These are phyloP conservation scores for Pogona vitticeps DNA, from an alignment of 2,113 vertebrate species.

Conservation along the genomic window DNA sequence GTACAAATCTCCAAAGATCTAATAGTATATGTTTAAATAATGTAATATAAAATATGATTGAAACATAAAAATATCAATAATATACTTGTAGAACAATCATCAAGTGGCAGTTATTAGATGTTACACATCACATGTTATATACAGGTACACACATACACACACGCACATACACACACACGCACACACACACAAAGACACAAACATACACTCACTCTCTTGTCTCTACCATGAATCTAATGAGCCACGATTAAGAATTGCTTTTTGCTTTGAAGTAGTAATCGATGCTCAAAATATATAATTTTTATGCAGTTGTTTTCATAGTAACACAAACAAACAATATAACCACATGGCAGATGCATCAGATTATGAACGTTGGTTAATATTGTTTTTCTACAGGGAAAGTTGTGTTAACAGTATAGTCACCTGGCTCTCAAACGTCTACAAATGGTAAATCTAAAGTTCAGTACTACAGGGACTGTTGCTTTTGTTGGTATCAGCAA, in stretches of 20 bases:
- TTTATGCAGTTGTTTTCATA: slow-evolving; percentile 61
- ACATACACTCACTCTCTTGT: slow-evolving; percentile 45
- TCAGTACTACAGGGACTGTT: slow-evolving; percentile 36
- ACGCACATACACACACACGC: background rate
- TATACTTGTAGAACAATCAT: slow-evolving; percentile 64
- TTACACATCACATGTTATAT: slow-evolving; percentile 60
- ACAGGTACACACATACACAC: slow-evolving; percentile 31
- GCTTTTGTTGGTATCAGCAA: slow-evolving; percentile 37
- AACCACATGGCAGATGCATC: slow-evolving; percentile 61
- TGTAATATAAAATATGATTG: slow-evolving; percentile 77
- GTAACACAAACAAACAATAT: slow-evolving; percentile 67
- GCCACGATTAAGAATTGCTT: slow-evolving; percentile 40
- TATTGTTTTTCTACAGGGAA: slow-evolving; percentile 78
- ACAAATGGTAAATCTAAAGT: slow-evolving; percentile 57
- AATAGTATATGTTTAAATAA: slow-evolving; percentile 72
- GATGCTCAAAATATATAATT: slow-evolving; percentile 69
- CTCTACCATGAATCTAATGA: slow-evolving; percentile 38
- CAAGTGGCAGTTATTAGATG: slow-evolving; percentile 62
- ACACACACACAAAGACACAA: slow-evolving; percentile 42
- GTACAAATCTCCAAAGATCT: slow-evolving; percentile 84
- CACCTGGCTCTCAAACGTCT: slow-evolving; percentile 64
- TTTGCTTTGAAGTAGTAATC: slow-evolving; percentile 62
- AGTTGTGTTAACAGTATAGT: slow-evolving; percentile 71
- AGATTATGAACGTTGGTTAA: slow-evolving; percentile 71
- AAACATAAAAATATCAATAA: slow-evolving; percentile 81